Conservation (phyloP, 2,113 vertebrate genomes). For the Labeo rohita region DNA sequence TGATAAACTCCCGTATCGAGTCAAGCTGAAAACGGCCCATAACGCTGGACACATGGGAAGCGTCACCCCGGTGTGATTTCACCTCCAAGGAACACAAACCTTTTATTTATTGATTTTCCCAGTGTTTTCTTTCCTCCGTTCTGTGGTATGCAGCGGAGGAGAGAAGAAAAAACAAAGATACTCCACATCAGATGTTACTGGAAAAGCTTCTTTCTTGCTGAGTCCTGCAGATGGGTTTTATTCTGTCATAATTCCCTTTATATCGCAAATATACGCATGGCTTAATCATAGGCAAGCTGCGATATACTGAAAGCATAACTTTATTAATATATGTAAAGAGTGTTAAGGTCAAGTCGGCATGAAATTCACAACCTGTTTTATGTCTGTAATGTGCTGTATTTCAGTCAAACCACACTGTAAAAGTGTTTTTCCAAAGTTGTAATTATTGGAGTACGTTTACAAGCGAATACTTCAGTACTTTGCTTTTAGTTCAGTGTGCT, state of each 20-base stretch:
- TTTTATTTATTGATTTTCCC: constrained; percentile 42
- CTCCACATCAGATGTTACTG: background rate
- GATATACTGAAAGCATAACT: background rate
- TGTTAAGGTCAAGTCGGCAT: background rate
- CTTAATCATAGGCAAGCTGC: background rate
- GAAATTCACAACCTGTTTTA: background rate
- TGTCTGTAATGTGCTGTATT: background rate
- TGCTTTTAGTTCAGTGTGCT: background rate
- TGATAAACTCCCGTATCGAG: constrained; percentile 50
- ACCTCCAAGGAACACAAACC: constrained; percentile 37
- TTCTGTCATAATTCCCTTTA: background rate
- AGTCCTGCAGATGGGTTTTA: background rate
- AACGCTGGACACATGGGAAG: constrained; percentile 35
- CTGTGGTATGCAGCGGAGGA: background rate
- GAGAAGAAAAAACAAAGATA: background rate
- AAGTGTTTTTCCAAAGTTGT: background rate
- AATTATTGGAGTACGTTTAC: background rate
- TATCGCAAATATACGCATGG: background rate
- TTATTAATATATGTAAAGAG: background rate
- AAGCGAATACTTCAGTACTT: background rate
- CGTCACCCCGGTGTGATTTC: constrained; percentile 4
- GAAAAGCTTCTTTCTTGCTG: background rate
- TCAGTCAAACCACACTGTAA: background rate
- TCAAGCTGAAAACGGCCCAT: constrained; percentile 33
- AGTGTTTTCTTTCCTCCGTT: constrained; percentile 28